Base-by-base conservation (phyloP, 2,113 vertebrate genomes). In the Siphamia tubifer region DNA sequence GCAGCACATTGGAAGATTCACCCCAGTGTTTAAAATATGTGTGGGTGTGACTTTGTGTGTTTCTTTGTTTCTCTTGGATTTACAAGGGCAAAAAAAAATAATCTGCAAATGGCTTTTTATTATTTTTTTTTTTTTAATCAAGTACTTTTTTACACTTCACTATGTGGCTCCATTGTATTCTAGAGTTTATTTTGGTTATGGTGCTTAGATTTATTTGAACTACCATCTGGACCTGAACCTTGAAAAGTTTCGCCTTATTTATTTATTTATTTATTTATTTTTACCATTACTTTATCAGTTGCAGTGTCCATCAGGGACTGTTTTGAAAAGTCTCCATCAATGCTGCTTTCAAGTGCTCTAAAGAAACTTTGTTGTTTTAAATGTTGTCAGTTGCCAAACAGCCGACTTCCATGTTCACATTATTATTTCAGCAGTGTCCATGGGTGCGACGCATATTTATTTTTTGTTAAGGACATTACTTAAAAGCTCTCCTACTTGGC, bases 11-110 rank as follows among this genome's bases (percentile, higher is more conserved):
- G 54, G 13, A 52, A 35, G 34, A 35, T 35, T 31, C 19, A 24
- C 21, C 24, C 7, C 15, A 2, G 54, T 55, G 54, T 57, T 45
- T 17, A 17, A 70, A 70, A 62, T 67, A 45, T 53, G 49, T 63
- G 57, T 19, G 52, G 39, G 30, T 47, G 21, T 25, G 20, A 5
- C 8, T 12, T 35, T 30, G n/a, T n/a, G n/a, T 48, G 45, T 30
- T 48, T 28, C 27, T 27, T 48, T 30, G 25, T 48, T 20, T 52
- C 27, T 39, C 47, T 11, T 70, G 16, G 19, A 21, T 82, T 54
- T 71, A 38, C 24, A 23, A 43, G 17, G 21, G 45, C 36, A 48
- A 12, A n/a, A n/a, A n/a, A 60, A 48, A 24, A 52, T n/a, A 60
- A 44, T 61, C 24, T 16, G 32, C 12, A 39, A 23, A 67, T 40